phyloP scores from a whole-genome alignment of 2,888 invertebrate genomes.

The Agrilus biguttatus region DNA sequence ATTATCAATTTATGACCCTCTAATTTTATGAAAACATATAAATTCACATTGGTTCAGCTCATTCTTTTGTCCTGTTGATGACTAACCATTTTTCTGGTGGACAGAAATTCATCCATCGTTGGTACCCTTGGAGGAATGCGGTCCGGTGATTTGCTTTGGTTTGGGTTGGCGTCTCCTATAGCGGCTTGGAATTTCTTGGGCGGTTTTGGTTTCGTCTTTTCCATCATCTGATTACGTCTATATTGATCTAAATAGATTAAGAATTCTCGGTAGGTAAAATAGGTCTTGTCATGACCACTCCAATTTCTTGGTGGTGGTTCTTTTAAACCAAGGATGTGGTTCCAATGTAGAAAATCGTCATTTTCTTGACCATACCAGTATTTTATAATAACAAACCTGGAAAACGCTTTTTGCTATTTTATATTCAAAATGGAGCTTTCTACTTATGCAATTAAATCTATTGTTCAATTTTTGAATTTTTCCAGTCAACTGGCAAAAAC shows the following conservation, averaged over 20 bases:
- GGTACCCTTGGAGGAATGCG: slow-evolving; percentile 31
- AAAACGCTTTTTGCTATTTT: not conserved
- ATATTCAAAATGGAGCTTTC: too few species aligned
- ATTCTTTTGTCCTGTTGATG: slow-evolving; percentile 14
- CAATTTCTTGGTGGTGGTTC: slow-evolving; percentile 64
- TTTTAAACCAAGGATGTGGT: slow-evolving; percentile 48
- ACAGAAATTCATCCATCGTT: slow-evolving; percentile 39
- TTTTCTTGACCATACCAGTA: slow-evolving; percentile 61
- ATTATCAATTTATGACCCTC: not conserved
- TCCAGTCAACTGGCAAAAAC: too few species aligned
- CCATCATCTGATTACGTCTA: slow-evolving; percentile 33
- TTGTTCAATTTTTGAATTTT: not conserved
- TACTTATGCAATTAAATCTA: not conserved
- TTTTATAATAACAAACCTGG: slow-evolving; percentile 61
- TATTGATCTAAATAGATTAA: slow-evolving; percentile 50
- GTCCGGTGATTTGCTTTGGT: slow-evolving; percentile 27
- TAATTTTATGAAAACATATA: not conserved
- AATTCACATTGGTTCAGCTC: not conserved
- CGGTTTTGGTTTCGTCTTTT: slow-evolving; percentile 27
- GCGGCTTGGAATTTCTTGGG: slow-evolving; percentile 16
- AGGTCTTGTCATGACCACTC: slow-evolving; percentile 51
- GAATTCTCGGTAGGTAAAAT: slow-evolving; percentile 56
- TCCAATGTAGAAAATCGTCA: slow-evolving; percentile 58
- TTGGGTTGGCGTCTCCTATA: slow-evolving; percentile 31
- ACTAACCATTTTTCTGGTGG: slow-evolving; percentile 28